phyloP scores from a whole-genome alignment of 2,888 invertebrate species.

The Xanthia togata region DNA sequence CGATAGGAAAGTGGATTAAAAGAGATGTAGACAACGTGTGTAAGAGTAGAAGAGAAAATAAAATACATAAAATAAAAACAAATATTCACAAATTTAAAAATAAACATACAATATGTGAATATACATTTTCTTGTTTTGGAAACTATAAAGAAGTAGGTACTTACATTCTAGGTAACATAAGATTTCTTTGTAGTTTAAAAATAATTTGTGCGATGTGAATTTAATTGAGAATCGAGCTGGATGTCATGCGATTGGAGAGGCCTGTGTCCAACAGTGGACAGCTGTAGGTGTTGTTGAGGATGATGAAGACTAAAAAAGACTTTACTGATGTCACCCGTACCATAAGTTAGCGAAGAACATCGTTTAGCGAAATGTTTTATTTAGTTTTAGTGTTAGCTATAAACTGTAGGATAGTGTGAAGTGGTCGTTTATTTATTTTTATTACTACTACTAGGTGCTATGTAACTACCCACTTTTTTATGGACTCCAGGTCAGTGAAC shows the following conservation, averaged over 20 bases:
- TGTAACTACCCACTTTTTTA: constrained; percentile 23
- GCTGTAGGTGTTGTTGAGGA: background rate
- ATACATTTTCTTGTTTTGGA: background rate
- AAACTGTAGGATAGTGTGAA: constrained; percentile 38
- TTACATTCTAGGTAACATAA: background rate
- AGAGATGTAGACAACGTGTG: no score
- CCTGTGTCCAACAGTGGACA: background rate
- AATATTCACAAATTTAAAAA: no score
- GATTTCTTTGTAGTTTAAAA: background rate
- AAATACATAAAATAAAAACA: no score
- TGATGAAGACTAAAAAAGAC: background rate
- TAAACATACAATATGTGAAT: no score
- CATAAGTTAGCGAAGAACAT: background rate
- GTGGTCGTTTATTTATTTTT: constrained; percentile 43
- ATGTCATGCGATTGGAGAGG: background rate
- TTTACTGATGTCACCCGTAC: background rate
- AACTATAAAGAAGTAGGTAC: background rate
- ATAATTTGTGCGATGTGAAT: background rate
- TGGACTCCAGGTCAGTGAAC: constrained; percentile 24
- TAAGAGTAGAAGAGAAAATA: no score
- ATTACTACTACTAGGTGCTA: background rate
- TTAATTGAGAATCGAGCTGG: background rate
- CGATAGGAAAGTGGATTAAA: no score
- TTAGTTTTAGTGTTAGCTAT: constrained; percentile 28
- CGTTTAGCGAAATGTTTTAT: constrained; percentile 29